A percentile compares a stretch with the other conserved stretches of the same genome.
Conservation (phyloP, 2,888 invertebrate species). For the Eupithecia insigniata region DNA sequence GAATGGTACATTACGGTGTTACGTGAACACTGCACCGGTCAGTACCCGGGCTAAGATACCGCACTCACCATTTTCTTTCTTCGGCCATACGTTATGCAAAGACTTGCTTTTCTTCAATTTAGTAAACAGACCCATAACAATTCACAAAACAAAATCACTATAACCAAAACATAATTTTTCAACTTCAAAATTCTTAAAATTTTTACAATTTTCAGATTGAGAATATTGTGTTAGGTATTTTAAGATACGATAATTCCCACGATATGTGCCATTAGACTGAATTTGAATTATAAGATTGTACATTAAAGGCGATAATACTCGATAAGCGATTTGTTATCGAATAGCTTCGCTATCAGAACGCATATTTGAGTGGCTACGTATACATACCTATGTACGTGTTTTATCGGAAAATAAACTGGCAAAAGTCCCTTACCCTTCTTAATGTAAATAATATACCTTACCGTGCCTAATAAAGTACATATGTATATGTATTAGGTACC, state of each 20-base stretch:
- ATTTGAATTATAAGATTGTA: slow-evolving; percentile 13
- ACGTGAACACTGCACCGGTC: too few species aligned
- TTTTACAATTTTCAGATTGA: not conserved
- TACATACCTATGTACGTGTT: not conserved
- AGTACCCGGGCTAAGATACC: too few species aligned
- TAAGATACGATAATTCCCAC: slow-evolving; percentile 30
- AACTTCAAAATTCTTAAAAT: not conserved
- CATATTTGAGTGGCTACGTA: slow-evolving; percentile 31
- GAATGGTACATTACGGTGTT: too few species aligned
- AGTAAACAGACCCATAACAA: slow-evolving; percentile 25
- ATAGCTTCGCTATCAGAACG: slow-evolving; percentile 11
- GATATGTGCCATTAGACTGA: slow-evolving; percentile 20
- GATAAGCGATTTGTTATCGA: slow-evolving; percentile 28
- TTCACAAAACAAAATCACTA: slow-evolving; percentile 9
- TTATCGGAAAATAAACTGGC: not conserved
- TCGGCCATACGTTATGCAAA: slow-evolving; percentile 30
- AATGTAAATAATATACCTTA: not conserved
- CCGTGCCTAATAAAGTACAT: too few species aligned
- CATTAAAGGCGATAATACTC: slow-evolving; percentile 24
- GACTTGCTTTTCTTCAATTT: slow-evolving; percentile 34
- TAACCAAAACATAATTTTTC: not conserved
- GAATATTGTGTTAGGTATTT: not conserved
- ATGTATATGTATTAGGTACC: too few species aligned
- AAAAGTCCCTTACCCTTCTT: not conserved
- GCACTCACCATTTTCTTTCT: slow-evolving; percentile 30